phyloP scores from a whole-genome alignment of 1,140 invertebrate species.

The Halotydeus destructor region DNA sequence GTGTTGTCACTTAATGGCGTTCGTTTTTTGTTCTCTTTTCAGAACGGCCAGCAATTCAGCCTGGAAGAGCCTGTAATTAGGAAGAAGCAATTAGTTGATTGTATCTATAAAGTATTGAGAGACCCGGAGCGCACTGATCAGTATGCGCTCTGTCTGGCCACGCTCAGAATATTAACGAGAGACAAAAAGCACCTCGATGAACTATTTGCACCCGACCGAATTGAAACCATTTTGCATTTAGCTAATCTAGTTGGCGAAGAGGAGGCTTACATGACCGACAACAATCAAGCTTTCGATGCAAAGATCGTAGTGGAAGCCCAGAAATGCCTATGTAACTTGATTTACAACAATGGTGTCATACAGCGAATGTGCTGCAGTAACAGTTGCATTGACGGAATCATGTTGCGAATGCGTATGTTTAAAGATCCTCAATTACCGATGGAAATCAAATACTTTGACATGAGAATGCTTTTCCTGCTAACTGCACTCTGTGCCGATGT shows the following conservation, averaged over 20 bases:
- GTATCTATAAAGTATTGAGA: conserved; percentile 4
- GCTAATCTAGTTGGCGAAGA: conserved; percentile 31
- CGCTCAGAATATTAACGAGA: conserved; percentile 26
- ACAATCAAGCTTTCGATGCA: conserved; percentile 9
- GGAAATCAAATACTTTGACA: conserved; percentile 55
- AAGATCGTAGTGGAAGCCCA: conserved; percentile 47
- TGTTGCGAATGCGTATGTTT: conserved; percentile 48
- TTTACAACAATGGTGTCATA: conserved; percentile 52
- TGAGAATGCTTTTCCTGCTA: conserved; percentile 66
- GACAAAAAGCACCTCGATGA: conserved; percentile 49
- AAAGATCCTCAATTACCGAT: conserved; percentile 33
- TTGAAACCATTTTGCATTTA: conserved; percentile 38
- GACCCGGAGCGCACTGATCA: conserved; percentile 1
- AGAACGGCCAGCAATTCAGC: neutral
- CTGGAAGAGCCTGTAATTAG: neutral
- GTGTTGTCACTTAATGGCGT: too few species aligned
- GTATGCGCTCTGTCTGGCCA: conserved; percentile 15
- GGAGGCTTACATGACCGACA: conserved; percentile 18
- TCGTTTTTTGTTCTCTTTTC: neutral
- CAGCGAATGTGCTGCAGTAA: conserved; percentile 44
- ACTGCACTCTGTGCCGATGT: conserved; percentile 52
- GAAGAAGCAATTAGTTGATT: conserved; percentile 8
- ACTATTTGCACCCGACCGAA: conserved; percentile 40
- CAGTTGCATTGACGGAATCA: conserved; percentile 44
- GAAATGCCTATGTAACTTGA: conserved; percentile 71